These are phyloP conservation scores for Heliconius cydno DNA, from an alignment of 2,888 invertebrate species.

Conservation along the genomic window DNA sequence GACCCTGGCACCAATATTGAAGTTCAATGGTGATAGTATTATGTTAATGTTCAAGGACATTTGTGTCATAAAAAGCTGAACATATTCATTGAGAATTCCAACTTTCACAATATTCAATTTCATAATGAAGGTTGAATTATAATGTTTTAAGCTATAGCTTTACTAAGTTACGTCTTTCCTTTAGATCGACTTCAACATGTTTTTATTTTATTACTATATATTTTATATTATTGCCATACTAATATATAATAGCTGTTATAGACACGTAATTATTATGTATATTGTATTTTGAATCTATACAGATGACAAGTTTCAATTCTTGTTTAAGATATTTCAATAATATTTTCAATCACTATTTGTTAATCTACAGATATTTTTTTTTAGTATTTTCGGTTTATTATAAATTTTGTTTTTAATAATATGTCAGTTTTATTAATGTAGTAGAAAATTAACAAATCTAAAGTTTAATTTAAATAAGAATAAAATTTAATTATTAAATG, in stretches of 20 bases:
- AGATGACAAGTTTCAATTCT: too few species aligned
- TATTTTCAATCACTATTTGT: too few species aligned
- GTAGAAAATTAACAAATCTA: too few species aligned
- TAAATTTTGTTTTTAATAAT: too few species aligned
- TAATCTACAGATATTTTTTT: too few species aligned
- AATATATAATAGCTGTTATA: background rate
- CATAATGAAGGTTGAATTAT: conserved; percentile 9
- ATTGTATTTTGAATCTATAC: too few species aligned
- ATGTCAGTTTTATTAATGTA: too few species aligned
- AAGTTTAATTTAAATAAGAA: background rate
- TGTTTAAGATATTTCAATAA: too few species aligned
- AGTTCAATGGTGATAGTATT: conserved; percentile 47
- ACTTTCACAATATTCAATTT: conserved; percentile 17
- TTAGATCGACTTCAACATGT: background rate
- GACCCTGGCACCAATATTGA: conserved; percentile 49
- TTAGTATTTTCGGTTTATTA: too few species aligned
- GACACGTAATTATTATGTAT: background rate
- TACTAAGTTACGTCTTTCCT: background rate
- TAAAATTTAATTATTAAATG: background rate
- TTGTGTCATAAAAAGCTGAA: conserved; percentile 19
- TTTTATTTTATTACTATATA: background rate
- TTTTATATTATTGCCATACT: background rate
- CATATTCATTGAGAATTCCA: conserved; percentile 23
- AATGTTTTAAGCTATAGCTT: conserved; percentile 1
- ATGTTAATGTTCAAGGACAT: conserved; percentile 24